A percentile compares a stretch with the other conserved stretches of the same genome.
These are phyloP conservation scores for Laspeyria flexula DNA, from an alignment of 2,888 invertebrate genomes.

Conservation along the genomic window DNA sequence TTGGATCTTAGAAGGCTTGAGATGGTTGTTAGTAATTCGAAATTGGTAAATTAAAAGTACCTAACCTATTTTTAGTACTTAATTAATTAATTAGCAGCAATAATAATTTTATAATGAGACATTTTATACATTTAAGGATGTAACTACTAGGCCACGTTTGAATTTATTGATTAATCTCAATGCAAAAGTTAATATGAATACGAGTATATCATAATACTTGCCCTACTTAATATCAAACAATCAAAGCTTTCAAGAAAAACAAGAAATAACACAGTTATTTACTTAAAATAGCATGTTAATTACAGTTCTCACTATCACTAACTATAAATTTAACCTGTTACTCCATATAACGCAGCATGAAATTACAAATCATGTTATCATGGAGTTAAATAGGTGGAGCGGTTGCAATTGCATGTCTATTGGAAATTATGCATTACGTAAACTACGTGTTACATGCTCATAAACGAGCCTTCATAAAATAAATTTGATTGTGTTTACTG, in stretches of 20 bases:
- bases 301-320: constrained; percentile 56
- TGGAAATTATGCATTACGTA: constrained; percentile 60
- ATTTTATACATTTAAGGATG: no score
- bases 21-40: no score
- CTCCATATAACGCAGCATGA: constrained; percentile 53
- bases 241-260: background rate
- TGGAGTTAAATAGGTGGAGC: constrained; percentile 47
- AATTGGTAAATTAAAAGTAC: no score
- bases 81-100: no score
- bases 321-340: constrained; percentile 56
- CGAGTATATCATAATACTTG: no score
- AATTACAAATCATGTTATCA: constrained; percentile 65
- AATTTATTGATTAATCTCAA: no score
- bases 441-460: constrained; percentile 49
- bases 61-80: no score
- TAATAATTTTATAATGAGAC: no score
- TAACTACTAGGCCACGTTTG: no score
- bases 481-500: constrained; percentile 38
- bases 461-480: constrained; percentile 42
- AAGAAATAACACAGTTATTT: background rate
- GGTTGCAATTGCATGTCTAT: constrained; percentile 63
- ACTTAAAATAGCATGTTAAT: constrained; percentile 49
- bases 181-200: no score
- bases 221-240: no score
- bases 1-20: no score